phyloP scores from a whole-genome alignment of 2,113 vertebrate genomes.

The Psilopsiagon aurifrons region DNA sequence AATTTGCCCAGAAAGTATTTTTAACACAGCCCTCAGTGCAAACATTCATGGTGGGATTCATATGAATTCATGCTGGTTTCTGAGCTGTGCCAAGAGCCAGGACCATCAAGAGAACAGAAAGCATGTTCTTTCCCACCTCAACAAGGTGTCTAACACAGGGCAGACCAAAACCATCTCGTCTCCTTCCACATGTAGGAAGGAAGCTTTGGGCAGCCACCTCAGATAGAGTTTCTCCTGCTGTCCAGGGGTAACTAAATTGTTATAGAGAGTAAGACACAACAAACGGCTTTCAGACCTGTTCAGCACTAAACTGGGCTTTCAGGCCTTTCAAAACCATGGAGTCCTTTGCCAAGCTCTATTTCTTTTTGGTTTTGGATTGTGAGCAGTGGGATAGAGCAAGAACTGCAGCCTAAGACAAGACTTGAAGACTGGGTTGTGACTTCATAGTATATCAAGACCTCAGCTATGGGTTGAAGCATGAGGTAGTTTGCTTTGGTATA shows the following conservation, averaged over 20 bases:
- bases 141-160: rapidly evolving
- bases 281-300: not conserved
- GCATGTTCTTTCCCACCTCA: not conserved
- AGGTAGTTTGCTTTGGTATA: not conserved
- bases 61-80: not conserved
- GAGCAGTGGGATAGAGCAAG: not conserved
- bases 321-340: not conserved
- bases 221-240: not conserved
- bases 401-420: not conserved
- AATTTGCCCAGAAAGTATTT: conserved; percentile 34
- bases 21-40: not conserved
- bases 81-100: not conserved
- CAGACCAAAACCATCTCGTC: not conserved
- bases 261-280: not conserved
- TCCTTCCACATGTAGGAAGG: not conserved
- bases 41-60: not conserved
- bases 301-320: not conserved
- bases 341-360: not conserved
- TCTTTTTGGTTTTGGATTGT: not conserved
- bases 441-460: not conserved
- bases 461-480: not conserved
- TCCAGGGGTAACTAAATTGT: not conserved
- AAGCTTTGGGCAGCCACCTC: not conserved
- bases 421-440: not conserved
- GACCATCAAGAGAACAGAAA: rapidly evolving